phyloP scores from a whole-genome alignment of 2,888 invertebrate species.

The Tipula lateralis region DNA sequence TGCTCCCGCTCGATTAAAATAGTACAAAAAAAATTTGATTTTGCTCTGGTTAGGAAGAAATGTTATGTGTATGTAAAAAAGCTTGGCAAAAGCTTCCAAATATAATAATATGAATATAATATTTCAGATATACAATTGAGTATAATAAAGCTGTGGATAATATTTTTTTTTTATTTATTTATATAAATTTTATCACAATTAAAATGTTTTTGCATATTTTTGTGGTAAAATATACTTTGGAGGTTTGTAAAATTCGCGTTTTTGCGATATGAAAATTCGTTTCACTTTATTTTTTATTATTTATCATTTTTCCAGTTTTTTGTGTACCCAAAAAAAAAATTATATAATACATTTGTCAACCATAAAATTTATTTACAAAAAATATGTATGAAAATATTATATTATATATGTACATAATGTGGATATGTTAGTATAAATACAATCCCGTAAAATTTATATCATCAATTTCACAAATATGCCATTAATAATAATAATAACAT shows the following conservation, averaged over 20 bases:
- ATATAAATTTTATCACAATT: neutral
- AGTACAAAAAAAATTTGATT: too few species aligned
- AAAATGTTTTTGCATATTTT: constrained; percentile 3
- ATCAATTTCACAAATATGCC: neutral
- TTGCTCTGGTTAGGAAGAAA: neutral
- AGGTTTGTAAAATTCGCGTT: neutral
- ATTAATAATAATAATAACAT: neutral
- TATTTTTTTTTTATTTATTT: neutral
- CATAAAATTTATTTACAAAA: neutral
- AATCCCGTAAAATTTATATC: neutral
- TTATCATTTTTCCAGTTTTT: constrained; percentile 1
- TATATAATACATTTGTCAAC: neutral
- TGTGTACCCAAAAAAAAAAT: neutral
- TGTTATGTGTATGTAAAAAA: neutral
- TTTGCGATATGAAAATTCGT: neutral
- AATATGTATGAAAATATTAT: neutral
- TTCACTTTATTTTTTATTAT: neutral
- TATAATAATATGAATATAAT: neutral
- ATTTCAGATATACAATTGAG: neutral
- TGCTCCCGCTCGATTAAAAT: neutral
- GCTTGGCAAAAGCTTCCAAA: neutral
- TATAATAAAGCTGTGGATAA: constrained; percentile 1
- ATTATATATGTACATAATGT: neutral
- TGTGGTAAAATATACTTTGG: neutral
- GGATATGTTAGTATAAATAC: neutral